Base-by-base conservation (phyloP, 2,797 vertebrate species). In the Sylvia borin region DNA sequence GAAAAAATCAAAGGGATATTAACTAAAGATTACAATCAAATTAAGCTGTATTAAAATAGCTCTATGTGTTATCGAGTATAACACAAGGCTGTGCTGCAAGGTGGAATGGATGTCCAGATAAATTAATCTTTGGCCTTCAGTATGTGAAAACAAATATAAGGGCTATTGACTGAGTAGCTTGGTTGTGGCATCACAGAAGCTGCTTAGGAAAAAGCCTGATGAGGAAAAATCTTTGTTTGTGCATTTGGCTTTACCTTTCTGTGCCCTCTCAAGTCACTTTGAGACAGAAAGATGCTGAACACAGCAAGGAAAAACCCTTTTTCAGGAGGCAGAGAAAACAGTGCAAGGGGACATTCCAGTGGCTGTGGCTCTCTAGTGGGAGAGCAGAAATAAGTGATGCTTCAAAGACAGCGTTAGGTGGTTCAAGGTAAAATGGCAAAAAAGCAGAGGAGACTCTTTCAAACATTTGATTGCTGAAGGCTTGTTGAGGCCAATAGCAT, bases 21-120 rank as follows among this genome's bases (percentile, higher is more conserved):
- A 93, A 93, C 93, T 70, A 75, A 84, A 95, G 93, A 91, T 94
- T 87, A 85, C 81, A 94, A 96, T 96, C 95, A 96, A 95, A 95
- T 96, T 96, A 96, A 96, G 74, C 85, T 11, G 61, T 51, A 92
- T 93, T 95, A 89, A 94, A 96, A 95, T 48, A 93, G 60, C 90
- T 94, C 29, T 72, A 74, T 7, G 1, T 50, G 68, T 94, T 95
- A 92, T 83, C 54, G 21, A 83, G 55, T 57, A n/a, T 43, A 92
- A 92, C 89, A 95, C 48, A 43, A 90, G 70, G n/a, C 77, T 94
- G 24, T 74, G 51, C 74, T 93, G 85, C 90, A 93, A 97, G 90
- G 93, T 91, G 60, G 71, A 82, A 47, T 77, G 83, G 47, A 72
- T 5, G 0, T 73, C 77, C 85, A 86, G 93, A 87, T 96, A 95